These are phyloP conservation scores for Epirrhoe tristata DNA, from an alignment of 2,888 invertebrate species.

Conservation along the genomic window DNA sequence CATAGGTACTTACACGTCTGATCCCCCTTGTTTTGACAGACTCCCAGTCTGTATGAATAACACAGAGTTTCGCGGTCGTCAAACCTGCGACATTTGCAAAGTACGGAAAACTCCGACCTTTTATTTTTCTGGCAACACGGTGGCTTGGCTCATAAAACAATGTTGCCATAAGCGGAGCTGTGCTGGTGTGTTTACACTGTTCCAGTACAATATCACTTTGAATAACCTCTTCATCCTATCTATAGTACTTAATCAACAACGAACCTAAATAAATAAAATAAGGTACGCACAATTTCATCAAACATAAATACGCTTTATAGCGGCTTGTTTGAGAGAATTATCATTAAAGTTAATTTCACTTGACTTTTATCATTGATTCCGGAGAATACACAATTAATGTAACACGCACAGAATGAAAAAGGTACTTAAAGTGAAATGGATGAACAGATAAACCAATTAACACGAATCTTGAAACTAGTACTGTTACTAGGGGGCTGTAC, in stretches of 20 bases:
- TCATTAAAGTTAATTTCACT: too few relatives aligned
- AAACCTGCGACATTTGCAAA: conserved; percentile 32
- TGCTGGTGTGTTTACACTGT: conserved; percentile 11
- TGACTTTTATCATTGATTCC: too few relatives aligned
- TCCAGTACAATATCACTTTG: conserved; percentile 1
- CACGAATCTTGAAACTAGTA: too few relatives aligned
- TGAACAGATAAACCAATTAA: too few relatives aligned
- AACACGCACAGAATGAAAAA: too few relatives aligned
- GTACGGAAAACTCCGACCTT: conserved; percentile 22
- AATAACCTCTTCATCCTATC: neutral
- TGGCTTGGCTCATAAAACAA: conserved; percentile 28
- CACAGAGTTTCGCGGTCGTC: conserved; percentile 26
- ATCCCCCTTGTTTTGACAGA: conserved; percentile 29
- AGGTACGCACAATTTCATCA: too few relatives aligned
- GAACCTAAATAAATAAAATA: too few relatives aligned
- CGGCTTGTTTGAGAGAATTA: too few relatives aligned
- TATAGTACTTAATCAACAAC: neutral
- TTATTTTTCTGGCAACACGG: conserved; percentile 31
- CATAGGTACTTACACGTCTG: conserved; percentile 3
- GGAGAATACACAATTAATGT: too few relatives aligned
- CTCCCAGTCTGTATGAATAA: conserved; percentile 28
- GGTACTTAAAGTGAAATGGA: too few relatives aligned
- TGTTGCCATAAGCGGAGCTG: conserved; percentile 10
- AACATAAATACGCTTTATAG: too few relatives aligned
- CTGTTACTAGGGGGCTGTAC: too few relatives aligned